Evolutionary conservation across 2,888 invertebrate species (phyloP).

Genomic region (Ophion ellenae): DNA sequence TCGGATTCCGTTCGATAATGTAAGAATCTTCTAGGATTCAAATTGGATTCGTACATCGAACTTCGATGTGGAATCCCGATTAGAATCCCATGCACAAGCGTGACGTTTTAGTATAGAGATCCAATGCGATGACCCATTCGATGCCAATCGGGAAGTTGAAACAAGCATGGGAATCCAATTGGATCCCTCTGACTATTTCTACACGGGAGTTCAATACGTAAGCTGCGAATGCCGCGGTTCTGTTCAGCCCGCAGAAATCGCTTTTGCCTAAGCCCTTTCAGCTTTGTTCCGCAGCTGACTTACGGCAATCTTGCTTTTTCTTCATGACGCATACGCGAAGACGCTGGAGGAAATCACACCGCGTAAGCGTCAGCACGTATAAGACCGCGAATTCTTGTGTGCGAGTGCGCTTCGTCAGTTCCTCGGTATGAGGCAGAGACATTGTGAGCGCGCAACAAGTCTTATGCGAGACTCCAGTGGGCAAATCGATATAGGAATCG

Average conservation of each 20-base stretch:
- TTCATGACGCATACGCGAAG: not conserved
- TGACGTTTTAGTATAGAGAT: no score
- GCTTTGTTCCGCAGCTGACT: not conserved
- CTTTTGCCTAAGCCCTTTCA: not conserved
- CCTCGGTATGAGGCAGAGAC: slow-evolving; percentile 3
- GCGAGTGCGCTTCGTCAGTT: not conserved
- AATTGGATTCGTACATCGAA: no score
- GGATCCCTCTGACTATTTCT: no score
- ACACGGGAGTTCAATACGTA: no score
- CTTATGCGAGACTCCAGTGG: slow-evolving; percentile 21
- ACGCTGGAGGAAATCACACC: slow-evolving; percentile 1
- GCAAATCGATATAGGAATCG: slow-evolving; percentile 61
- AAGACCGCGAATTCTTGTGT: not conserved
- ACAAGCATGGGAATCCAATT: no score
- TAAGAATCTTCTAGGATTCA: no score
- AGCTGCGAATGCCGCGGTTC: no score
- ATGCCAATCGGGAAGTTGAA: no score
- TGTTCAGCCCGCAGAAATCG: not conserved
- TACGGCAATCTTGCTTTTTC: not conserved
- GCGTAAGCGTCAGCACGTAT: slow-evolving; percentile 1
- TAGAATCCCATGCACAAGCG: no score
- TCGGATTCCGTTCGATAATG: no score
- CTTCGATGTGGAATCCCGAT: no score
- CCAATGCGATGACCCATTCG: no score
- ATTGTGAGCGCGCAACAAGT: slow-evolving; percentile 59